Evolutionary conservation across 2,113 vertebrate genomes (phyloP), one percentile per base, ranked within the genome.

Genomic region (Rhynchomys soricoides): DNA sequence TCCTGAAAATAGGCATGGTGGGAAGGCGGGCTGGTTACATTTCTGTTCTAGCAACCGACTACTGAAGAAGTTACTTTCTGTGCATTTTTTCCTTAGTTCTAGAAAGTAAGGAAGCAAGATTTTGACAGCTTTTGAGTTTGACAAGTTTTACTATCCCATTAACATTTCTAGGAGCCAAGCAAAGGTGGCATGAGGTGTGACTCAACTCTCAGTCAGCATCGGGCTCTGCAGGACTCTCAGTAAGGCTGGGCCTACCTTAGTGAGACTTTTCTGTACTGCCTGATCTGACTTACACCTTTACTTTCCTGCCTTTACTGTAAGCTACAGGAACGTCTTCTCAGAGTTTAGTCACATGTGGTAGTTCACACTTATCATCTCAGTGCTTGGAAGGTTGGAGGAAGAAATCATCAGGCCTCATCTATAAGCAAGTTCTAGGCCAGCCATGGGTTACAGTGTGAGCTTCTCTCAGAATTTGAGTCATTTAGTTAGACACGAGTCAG

Each of bases 221-320:
- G 68, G 87, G 73, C 34, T 37, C 21, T 26, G 37, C 48, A 88
- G 50, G 19, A 86, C 17, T 75, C 57, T 93, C 37, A 50, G n/a
- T 75, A 55, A 93, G 17, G 40, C 64, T 91, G 74, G 26, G 92
- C 8, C 13, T n/a, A 78, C 68, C 9, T 40, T 74, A 91, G 13
- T 17, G 92, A 13, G 88, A 90, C 78, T 79, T 92, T 87, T 93
- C 55, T 93, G 68, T 90, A 68, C 3, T 87, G 55, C 64, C 83
- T 78, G 13, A 92, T 45, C 15, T 48, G 43, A 77, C 37, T 92
- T 95, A 93, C 88, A 89, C 77, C 82, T 89, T 96, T 62, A 90
- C 37, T 92, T 96, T 92, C 50, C 55, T 64, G 19, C 12, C 52
- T 71, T 96, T 95, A 85, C 55, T 83, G 88, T 29, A 94, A 92